Percentiles rank a stretch among this genome's conserved stretches.
Conservation (phyloP, 2,797 vertebrate genomes). For the Chelmon rostratus region DNA sequence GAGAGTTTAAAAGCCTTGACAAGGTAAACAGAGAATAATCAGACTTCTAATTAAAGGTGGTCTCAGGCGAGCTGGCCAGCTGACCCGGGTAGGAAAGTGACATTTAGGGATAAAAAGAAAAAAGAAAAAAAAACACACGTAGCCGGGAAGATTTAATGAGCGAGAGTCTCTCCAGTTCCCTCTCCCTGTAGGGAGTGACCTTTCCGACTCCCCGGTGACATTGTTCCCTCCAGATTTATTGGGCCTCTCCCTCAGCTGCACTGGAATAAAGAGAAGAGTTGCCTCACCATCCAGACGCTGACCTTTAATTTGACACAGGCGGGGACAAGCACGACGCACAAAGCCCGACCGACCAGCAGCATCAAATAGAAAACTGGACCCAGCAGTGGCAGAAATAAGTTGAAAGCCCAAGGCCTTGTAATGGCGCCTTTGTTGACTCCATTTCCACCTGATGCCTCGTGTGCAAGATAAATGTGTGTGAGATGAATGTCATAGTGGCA, state of each 20-base stretch:
- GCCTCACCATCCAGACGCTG: slow-evolving; percentile 80
- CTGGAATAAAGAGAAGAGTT: slow-evolving; percentile 76
- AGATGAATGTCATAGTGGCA: slow-evolving; percentile 45
- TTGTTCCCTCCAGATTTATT: slow-evolving; percentile 84
- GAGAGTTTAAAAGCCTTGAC: slow-evolving; percentile 46
- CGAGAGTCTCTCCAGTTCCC: slow-evolving; percentile 71
- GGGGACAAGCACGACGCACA: slow-evolving; percentile 58
- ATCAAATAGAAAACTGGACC: slow-evolving; percentile 68
- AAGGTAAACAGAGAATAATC: slow-evolving; percentile 77
- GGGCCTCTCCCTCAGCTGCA: slow-evolving; percentile 74
- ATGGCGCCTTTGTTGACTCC: slow-evolving; percentile 58
- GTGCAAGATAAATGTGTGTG: slow-evolving; percentile 41
- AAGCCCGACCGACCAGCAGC: slow-evolving; percentile 50
- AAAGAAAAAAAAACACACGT: slow-evolving; percentile 49
- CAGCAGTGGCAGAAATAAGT: slow-evolving; percentile 50
- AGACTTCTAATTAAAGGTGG: slow-evolving; percentile 77
- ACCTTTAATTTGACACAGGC: slow-evolving; percentile 82
- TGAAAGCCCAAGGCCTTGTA: slow-evolving; percentile 65
- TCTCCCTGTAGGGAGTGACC: slow-evolving; percentile 82
- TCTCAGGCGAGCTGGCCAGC: slow-evolving; percentile 62
- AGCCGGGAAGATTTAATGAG: slow-evolving; percentile 83
- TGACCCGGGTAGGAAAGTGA: slow-evolving; percentile 81
- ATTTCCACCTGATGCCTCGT: slow-evolving; percentile 67
- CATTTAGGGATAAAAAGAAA: slow-evolving; percentile 76
- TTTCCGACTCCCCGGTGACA: slow-evolving; percentile 83